Conservation (phyloP, 2,797 vertebrate genomes). For the Tragopan temminckii region DNA sequence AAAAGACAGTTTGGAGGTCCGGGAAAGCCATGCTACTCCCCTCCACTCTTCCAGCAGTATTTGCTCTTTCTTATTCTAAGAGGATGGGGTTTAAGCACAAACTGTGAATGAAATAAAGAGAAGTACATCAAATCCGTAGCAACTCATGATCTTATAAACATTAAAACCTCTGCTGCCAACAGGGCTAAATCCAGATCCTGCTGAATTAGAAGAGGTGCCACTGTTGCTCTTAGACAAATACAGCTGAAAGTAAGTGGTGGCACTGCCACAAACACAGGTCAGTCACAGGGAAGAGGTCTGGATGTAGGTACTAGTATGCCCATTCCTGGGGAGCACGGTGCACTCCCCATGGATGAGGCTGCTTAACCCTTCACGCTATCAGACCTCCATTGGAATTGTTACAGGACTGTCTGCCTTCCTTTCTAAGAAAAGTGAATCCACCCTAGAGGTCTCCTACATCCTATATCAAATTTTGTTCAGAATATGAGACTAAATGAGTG, state of each 20-base stretch:
- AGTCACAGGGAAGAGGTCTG: not conserved
- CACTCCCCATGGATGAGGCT: not conserved
- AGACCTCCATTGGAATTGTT: not conserved
- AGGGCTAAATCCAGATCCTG: not conserved
- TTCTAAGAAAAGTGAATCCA: not conserved
- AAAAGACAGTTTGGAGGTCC: not conserved
- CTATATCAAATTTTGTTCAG: not conserved
- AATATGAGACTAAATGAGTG: not conserved
- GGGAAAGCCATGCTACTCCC: not conserved
- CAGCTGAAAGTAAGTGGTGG: not conserved
- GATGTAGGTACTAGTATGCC: not conserved
- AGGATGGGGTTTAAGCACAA: not conserved
- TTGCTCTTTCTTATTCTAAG: not conserved
- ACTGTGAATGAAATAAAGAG: not conserved
- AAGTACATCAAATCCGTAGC: not conserved
- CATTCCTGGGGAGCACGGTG: not conserved
- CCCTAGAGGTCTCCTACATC: not conserved
- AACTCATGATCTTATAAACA: not conserved
- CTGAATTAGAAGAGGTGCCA: not conserved
- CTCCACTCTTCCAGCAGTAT: not conserved
- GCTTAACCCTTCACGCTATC: not conserved
- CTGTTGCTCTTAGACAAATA: not conserved
- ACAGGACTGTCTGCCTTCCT: not conserved
- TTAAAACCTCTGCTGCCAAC: not conserved
- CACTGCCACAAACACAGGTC: not conserved